Evolutionary conservation across 2,113 vertebrate genomes (phyloP), one percentile per base, ranked within the genome.

Genomic region (Lasiurus cinereus): DNA sequence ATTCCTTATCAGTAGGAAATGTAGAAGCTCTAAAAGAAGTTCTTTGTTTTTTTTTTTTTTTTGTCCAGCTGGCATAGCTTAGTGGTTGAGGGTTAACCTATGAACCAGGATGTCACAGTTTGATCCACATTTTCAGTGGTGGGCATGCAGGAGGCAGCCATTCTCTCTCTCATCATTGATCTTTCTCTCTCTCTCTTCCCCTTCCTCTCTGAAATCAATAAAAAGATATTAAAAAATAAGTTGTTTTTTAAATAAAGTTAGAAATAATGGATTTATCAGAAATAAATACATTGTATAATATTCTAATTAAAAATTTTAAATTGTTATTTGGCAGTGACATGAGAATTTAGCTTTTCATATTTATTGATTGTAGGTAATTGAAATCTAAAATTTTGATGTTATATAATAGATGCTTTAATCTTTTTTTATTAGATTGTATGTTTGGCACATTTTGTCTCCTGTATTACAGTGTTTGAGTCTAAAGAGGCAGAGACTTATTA

Each of bases 1-100:
- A 16, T 94, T 91, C 19, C 93, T 91, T 96, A 33, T 69, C 16
- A 70, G 2, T 87, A 64, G 43, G 62, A 96, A 86, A 48, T 46
- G n/a, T 29, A 29, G 36, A 76, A 90, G n/a, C 13, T 82, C 16
- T 82, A 90, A 92, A 90, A 66, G 54, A 67, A 48, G 6, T 66
- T 74, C 0, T 59, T 59, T 59, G 22, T 22, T 24, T 62, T 62
- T 62, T 24, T 59, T 59, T 59, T 59, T 22, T 24, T 62, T 62
- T 62, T 24, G 56, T 9, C 59, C 10, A 7, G 10, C 10, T 62
- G 59, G 24, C 59, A 27, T 27, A 62, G 59, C 24, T 62, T 62
- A 62, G 59, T 62, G 59, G 24, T 62, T 62, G 59, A 62, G 59
- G 59, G 24, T 27, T 10, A 11, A 27, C 59, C 22, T 62, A 62